Base-by-base conservation (phyloP, 2,888 invertebrate species). In the Fragum whitleyi region DNA sequence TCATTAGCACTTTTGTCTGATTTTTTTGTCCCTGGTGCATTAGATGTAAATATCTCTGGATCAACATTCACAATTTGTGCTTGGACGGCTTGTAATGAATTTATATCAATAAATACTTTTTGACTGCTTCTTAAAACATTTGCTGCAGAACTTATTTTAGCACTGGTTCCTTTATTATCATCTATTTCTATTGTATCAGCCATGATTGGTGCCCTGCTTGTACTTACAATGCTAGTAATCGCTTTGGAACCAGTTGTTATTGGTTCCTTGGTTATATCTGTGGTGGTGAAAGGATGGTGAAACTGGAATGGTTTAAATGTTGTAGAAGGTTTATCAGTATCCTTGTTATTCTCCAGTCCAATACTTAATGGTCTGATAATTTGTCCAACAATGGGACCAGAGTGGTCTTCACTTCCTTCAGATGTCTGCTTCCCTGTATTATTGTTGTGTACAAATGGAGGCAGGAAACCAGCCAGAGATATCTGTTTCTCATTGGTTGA, bases 311-410 rank as follows among this genome's bases (percentile, higher is more conserved):
- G 89, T 42, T 88, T 62, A 77, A 81, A 84, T 2, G 73, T 53
- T 6, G 79, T 71, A 11, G 79, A 73, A 42, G 80, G 55, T 51
- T 80, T 76, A 61, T 79, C 65, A 32, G 73, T 57, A 39, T 73
- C 55, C 57, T 62, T 39, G 16, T 26, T 47, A 26, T 62, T 69
- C 14, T 71, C 26, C 14, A 23, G 42, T 47, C 74, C 77, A 11
- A 74, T 70, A n/a, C 83, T 79, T 19, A 79, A 79, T 68, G 85
- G 89, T 47, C 84, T 75, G 19, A 91, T 87, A 53, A 91, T 74
- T 81, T 91, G 91, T 9, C 91, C 90, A 65, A 90, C 87, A 36
- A 91, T 91, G 28, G 92, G 91, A 14, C 90, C 91, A 29, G 53
- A 85, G 23, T 65, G 71, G 16, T 73, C 11, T 23, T 51, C 51